Base-by-base conservation (phyloP, 2,888 invertebrate species). In the Nezara viridula region DNA sequence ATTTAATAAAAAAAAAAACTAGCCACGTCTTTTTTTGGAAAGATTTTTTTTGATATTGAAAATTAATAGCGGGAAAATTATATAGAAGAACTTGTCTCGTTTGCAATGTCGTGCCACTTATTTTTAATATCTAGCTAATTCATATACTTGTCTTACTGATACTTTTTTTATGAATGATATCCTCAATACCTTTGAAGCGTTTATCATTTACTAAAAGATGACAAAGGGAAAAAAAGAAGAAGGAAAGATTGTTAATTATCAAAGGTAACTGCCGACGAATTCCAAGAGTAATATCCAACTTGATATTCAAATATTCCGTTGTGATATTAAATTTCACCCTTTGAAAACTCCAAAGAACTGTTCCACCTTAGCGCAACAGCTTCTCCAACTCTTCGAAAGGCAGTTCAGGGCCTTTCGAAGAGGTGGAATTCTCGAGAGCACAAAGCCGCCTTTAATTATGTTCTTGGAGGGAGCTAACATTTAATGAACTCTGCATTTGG, bases 311-410 rank as follows among this genome's bases (percentile, higher is more conserved):
- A 55, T 86, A 86, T 86, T 86, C 86, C 52, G 40, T 86, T 86
- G 60, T 60, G 86, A 86, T 86, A 86, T 86, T 86, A 86, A 86
- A 86, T 86, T 86, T 55, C 86, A 86, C n/a, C 55, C 86, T 86
- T 86, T 60, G 86, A 86, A 55, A 86, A 86, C 55, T 86, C 86
- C 40, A 60, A 86, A 60, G n/a, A 86, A 24, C 37, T 5, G 19
- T 40, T 86, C 86, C 44, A 27, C 55, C 60, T 73, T 19, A 19
- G 27, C 27, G 16, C 7, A 37, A 19, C 32, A 37, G 66, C 66
- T 14, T 24, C 37, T 9, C 86, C 37, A 7, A 40, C 50, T 86
- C 32, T 16, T 0, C 21, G 32, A 27, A 21, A 52, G 47, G 10
- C 21, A 50, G 55, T 55, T n/a, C 40, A 24, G 6, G n/a, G 81